Conservation (phyloP, 2,113 vertebrate genomes). For the Larimichthys crocea region DNA sequence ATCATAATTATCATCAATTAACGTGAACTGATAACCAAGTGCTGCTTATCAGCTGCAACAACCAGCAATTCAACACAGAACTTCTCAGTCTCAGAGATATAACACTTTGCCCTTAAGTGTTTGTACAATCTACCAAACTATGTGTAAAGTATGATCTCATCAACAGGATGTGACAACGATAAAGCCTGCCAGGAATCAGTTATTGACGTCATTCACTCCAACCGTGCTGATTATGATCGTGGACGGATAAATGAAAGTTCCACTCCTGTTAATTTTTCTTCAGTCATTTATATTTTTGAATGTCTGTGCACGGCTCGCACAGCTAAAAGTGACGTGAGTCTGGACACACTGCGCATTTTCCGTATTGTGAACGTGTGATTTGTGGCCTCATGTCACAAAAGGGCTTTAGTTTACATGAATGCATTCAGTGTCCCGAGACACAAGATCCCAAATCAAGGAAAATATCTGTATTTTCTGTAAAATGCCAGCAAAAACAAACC, state of each 20-base stretch:
- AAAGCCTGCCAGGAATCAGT: constrained; percentile 30
- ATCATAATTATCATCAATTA: constrained; percentile 44
- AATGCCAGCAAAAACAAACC: constrained; percentile 52
- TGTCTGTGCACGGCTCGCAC: constrained; percentile 60
- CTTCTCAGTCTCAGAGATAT: constrained; percentile 74
- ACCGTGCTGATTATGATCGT: constrained; percentile 10
- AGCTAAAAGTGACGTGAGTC: constrained; percentile 42
- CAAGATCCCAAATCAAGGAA: constrained; percentile 51
- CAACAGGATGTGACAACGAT: constrained; percentile 48
- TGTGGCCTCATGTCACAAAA: constrained; percentile 70
- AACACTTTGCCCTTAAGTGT: constrained; percentile 78
- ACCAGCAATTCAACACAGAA: constrained; percentile 78
- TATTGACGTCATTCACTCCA: constrained; percentile 15
- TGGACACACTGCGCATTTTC: constrained; percentile 46
- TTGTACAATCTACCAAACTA: constrained; percentile 74
- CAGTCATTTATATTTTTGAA: constrained; percentile 49
- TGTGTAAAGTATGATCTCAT: constrained; percentile 58
- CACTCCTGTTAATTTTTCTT: constrained; percentile 45
- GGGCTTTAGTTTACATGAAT: constrained; percentile 77
- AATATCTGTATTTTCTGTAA: constrained; percentile 51
- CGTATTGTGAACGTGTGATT: constrained; percentile 58
- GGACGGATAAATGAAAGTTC: constrained; percentile 36
- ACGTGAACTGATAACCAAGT: constrained; percentile 75
- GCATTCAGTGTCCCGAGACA: constrained; percentile 60
- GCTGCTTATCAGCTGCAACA: constrained; percentile 81